These are phyloP conservation scores for Pardosa pseudoannulata DNA, from an alignment of 2,888 invertebrate genomes.

Conservation along the genomic window DNA sequence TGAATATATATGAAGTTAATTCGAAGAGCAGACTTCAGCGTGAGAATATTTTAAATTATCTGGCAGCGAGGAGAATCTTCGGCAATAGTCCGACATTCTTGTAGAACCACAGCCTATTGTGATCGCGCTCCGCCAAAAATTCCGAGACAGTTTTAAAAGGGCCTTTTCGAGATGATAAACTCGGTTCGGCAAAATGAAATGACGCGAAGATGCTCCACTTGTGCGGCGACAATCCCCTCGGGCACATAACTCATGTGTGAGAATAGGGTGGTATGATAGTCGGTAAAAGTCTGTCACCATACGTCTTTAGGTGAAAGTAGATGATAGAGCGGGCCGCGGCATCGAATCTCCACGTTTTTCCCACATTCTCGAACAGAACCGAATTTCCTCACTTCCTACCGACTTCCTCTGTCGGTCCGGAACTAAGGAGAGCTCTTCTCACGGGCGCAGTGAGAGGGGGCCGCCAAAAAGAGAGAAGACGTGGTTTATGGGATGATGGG, in stretches of 20 bases:
- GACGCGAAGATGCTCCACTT: not conserved
- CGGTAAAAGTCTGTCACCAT: not conserved
- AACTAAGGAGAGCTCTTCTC: conserved; percentile 23
- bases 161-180: not conserved
- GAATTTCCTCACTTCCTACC: not conserved
- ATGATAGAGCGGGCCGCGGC: not conserved
- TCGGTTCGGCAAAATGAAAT: not conserved
- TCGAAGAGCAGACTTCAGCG: too few relatives aligned
- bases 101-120: too few relatives aligned
- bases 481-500: conserved; percentile 18
- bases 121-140: too few relatives aligned
- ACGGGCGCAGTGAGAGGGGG: conserved; percentile 21
- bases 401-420: conserved; percentile 31
- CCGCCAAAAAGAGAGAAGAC: not conserved
- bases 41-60: too few relatives aligned
- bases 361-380: conserved; percentile 15
- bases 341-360: not conserved
- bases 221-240: not conserved
- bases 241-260: not conserved
- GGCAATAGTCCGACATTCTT: too few relatives aligned
- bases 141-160: too few relatives aligned
- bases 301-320: conserved; percentile 1
- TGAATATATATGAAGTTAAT: too few relatives aligned
- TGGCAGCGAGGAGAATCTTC: too few relatives aligned
- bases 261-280: not conserved